Evolutionary conservation across 1,140 invertebrate genomes (phyloP).

Genomic region (Belonocnema kinseyi): DNA sequence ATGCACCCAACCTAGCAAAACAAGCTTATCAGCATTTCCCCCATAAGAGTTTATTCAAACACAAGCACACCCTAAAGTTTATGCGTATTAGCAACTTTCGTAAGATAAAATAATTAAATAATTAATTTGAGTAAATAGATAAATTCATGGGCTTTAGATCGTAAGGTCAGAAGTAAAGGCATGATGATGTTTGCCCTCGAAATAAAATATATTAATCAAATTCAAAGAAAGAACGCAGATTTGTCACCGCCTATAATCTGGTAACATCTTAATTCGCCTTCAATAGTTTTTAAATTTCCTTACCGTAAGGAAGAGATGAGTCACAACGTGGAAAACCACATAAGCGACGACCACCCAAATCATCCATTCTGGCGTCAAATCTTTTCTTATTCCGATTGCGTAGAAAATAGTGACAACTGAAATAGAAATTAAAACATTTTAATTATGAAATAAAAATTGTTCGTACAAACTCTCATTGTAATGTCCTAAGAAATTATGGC

Average conservation of each 20-base stretch:
- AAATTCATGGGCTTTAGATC: too few relatives aligned
- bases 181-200: neutral
- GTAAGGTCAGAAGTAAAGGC: too few relatives aligned
- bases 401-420: conserved; percentile 95
- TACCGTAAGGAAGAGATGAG: conserved; percentile 93
- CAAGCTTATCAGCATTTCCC: neutral
- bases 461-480: too few relatives aligned
- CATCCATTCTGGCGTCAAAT: conserved; percentile 85
- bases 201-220: conserved; percentile 20
- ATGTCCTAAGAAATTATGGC: too few relatives aligned
- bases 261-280: conserved; percentile 12
- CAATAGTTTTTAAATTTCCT: conserved; percentile 62
- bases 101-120: too few relatives aligned
- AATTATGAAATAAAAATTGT: conserved; percentile 30
- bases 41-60: neutral
- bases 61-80: neutral
- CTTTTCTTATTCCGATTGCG: conserved; percentile 88
- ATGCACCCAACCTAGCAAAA: conserved; percentile 14
- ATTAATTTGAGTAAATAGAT: too few relatives aligned
- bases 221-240: neutral
- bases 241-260: conserved; percentile 12
- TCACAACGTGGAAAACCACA: conserved; percentile 91
- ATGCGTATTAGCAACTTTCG: too few relatives aligned
- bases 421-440: conserved; percentile 65
- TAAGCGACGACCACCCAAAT: conserved; percentile 92